phyloP scores from a whole-genome alignment of 2,888 invertebrate genomes.

The Lepidocyrtinus sp. region DNA sequence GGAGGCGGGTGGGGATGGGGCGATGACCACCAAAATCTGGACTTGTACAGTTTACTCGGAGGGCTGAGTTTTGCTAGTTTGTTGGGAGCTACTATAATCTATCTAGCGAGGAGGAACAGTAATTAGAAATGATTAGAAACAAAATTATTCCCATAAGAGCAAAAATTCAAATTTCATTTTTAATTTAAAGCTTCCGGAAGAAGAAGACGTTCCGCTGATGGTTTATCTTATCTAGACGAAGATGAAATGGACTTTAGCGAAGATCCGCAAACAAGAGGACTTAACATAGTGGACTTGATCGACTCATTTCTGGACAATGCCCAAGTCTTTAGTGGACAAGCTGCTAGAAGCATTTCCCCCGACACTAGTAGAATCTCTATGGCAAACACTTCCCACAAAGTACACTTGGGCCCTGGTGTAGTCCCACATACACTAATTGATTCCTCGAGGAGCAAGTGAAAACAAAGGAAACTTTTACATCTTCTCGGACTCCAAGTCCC shows the following conservation, averaged over 20 bases:
- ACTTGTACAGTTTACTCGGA: constrained; percentile 65
- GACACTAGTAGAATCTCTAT: neutral
- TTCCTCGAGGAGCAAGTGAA: neutral
- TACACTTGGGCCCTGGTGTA: constrained; percentile 22
- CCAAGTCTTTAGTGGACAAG: neutral
- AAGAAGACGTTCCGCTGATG: constrained; percentile 35
- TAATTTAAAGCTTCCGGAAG: constrained; percentile 44
- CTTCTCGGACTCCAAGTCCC: too few species aligned
- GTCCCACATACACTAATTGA: constrained; percentile 22
- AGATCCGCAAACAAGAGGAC: constrained; percentile 24
- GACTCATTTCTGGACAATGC: constrained; percentile 35
- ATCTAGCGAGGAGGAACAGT: constrained; percentile 62
- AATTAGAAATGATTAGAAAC: constrained; percentile 35
- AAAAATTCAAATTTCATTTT: neutral
- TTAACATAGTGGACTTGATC: constrained; percentile 35
- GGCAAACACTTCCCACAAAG: neutral
- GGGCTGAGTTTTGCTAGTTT: constrained; percentile 65
- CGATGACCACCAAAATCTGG: constrained; percentile 60
- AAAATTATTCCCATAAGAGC: neutral
- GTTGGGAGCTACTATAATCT: constrained; percentile 65
- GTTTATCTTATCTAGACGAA: constrained; percentile 43
- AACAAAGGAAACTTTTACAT: too few species aligned
- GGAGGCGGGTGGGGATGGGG: constrained; percentile 42
- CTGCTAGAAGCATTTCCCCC: neutral
- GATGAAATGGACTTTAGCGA: constrained; percentile 39